Conservation (phyloP, 1,140 invertebrate species). For the Tribolium madens region DNA sequence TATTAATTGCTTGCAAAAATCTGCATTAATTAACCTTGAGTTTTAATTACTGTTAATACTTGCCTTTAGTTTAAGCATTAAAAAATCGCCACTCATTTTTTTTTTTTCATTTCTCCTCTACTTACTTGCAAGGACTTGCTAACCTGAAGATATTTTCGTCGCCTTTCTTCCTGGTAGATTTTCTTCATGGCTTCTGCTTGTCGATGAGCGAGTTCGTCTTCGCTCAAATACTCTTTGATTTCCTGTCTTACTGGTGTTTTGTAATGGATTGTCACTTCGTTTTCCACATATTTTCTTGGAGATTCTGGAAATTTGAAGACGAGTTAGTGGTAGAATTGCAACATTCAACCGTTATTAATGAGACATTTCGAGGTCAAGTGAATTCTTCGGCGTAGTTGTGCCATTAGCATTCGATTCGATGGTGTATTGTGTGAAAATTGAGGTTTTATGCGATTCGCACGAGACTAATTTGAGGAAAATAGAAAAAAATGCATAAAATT, state of each 20-base stretch:
- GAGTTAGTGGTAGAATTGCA: background rate
- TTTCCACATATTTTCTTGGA: slow-evolving; percentile 87
- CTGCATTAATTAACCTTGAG: too few species aligned
- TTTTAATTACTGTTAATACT: background rate
- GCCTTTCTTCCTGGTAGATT: slow-evolving; percentile 88
- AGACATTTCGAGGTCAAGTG: background rate
- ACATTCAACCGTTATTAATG: background rate
- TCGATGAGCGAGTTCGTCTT: slow-evolving; percentile 84
- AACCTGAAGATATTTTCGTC: slow-evolving; percentile 87
- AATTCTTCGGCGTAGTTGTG: background rate
- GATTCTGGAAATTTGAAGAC: slow-evolving; percentile 73
- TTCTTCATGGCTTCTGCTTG: slow-evolving; percentile 92
- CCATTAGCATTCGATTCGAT: background rate
- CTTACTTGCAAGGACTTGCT: slow-evolving; percentile 61
- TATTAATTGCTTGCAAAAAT: too few species aligned
- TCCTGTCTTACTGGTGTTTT: slow-evolving; percentile 86
- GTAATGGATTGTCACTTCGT: slow-evolving; percentile 94
- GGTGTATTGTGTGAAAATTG: background rate
- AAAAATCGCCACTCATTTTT: background rate
- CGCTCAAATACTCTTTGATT: slow-evolving; percentile 83
- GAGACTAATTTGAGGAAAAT: too few species aligned
- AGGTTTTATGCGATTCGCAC: background rate
- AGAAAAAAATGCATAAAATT: too few species aligned
- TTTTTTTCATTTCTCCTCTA: slow-evolving; percentile 10
- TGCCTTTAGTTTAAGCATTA: slow-evolving; percentile 4